A percentile compares a stretch with the other conserved stretches of the same genome.
phyloP scores from a whole-genome alignment of 1,140 invertebrate species.

The Philaenus spumarius region DNA sequence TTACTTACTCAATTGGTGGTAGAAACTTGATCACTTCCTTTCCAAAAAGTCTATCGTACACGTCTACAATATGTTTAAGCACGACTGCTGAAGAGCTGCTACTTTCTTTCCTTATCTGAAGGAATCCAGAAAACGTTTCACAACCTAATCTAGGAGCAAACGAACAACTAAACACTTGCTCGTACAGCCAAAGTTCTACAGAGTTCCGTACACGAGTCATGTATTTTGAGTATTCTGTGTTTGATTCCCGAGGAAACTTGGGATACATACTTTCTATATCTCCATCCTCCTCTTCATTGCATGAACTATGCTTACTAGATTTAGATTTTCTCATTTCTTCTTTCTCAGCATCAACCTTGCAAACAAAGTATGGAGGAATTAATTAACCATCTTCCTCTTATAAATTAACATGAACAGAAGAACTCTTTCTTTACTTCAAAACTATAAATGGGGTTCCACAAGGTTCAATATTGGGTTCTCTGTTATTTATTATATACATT shows the following conservation, averaged over 20 bases:
- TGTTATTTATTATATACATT: too few species aligned
- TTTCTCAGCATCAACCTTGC: too few species aligned
- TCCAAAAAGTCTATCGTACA: slow-evolving; percentile 13
- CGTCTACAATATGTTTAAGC: slow-evolving; percentile 17
- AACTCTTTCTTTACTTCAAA: too few species aligned
- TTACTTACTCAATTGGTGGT: slow-evolving; percentile 13
- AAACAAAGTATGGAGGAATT: too few species aligned
- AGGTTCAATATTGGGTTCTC: too few species aligned
- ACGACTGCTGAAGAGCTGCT: not conserved
- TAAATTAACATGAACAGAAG: too few species aligned
- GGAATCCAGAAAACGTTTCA: slow-evolving; percentile 3
- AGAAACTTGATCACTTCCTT: slow-evolving; percentile 11
- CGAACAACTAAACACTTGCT: slow-evolving; percentile 21
- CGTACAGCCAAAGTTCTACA: slow-evolving; percentile 20
- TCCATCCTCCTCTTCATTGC: too few species aligned
- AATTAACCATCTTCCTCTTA: too few species aligned
- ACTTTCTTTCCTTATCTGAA: slow-evolving; percentile 2
- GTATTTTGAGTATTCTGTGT: not conserved
- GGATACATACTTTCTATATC: not conserved
- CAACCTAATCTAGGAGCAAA: slow-evolving; percentile 15
- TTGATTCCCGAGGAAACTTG: not conserved
- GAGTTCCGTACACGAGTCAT: not conserved
- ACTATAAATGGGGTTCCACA: too few species aligned
- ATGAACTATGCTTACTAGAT: too few species aligned
- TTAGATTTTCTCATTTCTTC: too few species aligned